Evolutionary conservation across 2,888 invertebrate species (phyloP).

Genomic region (Microctonus aethiopoides): DNA sequence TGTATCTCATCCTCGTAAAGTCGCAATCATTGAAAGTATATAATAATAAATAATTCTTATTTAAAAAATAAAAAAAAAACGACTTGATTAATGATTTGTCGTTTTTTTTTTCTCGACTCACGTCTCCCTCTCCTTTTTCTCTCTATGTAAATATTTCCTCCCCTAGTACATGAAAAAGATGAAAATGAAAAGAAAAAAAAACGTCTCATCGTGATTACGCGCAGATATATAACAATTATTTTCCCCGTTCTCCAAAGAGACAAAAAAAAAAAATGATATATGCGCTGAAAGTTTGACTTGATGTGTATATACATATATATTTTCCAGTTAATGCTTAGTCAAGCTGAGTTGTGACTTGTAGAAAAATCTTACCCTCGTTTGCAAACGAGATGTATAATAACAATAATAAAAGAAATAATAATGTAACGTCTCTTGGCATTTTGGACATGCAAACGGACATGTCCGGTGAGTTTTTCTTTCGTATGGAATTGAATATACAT

Average conservation of each 20-base stretch:
- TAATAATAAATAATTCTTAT: no score
- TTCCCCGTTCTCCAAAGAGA: background rate
- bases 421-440: background rate
- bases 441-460: background rate
- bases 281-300: background rate
- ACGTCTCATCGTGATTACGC: background rate
- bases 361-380: constrained; percentile 10
- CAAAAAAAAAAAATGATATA: constrained; percentile 6
- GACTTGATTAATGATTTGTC: no score
- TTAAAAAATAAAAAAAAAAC: no score
- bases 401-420: no score
- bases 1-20: no score
- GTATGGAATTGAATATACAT: background rate
- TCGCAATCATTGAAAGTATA: no score
- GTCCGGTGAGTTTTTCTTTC: background rate
- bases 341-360: constrained; percentile 14
- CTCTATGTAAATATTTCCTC: background rate
- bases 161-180: background rate
- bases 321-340: constrained; percentile 17
- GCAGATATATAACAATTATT: background rate
- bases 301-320: background rate
- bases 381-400: no score
- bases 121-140: no score
- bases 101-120: no score
- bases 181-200: background rate